These are phyloP conservation scores for Agriotes lineatus DNA, from an alignment of 2,888 invertebrate genomes.

Conservation along the genomic window DNA sequence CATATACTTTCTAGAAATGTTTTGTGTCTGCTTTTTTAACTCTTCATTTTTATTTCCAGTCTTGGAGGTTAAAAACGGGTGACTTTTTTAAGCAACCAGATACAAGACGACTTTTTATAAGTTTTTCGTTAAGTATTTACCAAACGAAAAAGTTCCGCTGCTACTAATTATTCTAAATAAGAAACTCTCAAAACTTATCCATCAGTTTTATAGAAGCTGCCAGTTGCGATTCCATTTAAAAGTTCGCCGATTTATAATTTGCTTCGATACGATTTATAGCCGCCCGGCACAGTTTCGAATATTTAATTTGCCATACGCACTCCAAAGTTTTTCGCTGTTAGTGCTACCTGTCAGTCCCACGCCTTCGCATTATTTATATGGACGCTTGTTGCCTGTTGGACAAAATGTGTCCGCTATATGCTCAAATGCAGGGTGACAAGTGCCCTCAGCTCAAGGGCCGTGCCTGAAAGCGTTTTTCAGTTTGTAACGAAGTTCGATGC, in stretches of 20 bases:
- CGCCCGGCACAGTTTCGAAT: neutral
- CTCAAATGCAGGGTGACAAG: constrained; percentile 10
- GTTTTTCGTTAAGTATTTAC: too few species aligned
- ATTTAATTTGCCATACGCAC: constrained; percentile 3
- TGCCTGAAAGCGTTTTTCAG: constrained; percentile 12
- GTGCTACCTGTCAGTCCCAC: constrained; percentile 8
- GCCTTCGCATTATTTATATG: constrained; percentile 4
- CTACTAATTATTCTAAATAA: too few species aligned
- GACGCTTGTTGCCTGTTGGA: constrained; percentile 8
- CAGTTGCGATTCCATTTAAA: neutral
- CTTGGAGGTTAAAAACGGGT: too few species aligned
- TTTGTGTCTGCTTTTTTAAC: too few species aligned
- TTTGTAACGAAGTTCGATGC: neutral
- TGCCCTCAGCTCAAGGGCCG: neutral
- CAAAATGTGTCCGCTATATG: constrained; percentile 8
- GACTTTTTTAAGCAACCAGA: too few species aligned
- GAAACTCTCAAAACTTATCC: too few species aligned
- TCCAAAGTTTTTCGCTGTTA: constrained; percentile 11
- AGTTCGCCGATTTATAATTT: neutral
- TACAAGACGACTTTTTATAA: too few species aligned
- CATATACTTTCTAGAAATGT: too few species aligned
- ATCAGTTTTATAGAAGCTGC: too few species aligned
- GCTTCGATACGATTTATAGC: neutral
- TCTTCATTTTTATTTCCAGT: too few species aligned
- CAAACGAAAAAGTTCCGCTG: too few species aligned